phyloP scores from a whole-genome alignment of 2,797 vertebrate genomes.

The Okamejei kenojei region DNA sequence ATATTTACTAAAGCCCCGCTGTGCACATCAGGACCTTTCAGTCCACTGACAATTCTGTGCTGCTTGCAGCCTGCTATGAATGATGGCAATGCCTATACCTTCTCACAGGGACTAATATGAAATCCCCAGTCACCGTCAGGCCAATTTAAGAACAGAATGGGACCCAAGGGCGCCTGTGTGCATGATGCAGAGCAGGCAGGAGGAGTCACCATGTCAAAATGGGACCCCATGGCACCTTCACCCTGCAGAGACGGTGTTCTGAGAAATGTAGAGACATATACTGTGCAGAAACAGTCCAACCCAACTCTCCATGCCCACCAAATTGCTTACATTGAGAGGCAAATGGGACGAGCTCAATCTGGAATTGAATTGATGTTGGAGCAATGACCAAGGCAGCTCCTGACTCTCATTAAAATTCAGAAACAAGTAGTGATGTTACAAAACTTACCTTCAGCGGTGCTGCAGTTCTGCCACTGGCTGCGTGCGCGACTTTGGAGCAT shows the following conservation, averaged over 20 bases:
- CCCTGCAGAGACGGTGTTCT: neutral
- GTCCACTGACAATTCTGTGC: neutral
- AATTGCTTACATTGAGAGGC: too few relatives aligned
- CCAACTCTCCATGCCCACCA: too few relatives aligned
- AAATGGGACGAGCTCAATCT: too few relatives aligned
- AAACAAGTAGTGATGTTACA: too few relatives aligned
- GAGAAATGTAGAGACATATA: neutral
- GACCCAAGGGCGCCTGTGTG: neutral
- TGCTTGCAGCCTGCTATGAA: neutral
- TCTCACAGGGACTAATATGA: neutral
- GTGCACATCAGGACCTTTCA: neutral
- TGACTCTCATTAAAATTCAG: too few relatives aligned
- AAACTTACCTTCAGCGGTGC: too few relatives aligned
- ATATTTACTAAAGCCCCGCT: conserved; percentile 9
- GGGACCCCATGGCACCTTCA: neutral
- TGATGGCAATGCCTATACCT: conserved; percentile 4
- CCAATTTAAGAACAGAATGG: neutral
- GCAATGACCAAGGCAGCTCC: neutral
- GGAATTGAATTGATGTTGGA: neutral
- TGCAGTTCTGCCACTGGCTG: too few relatives aligned
- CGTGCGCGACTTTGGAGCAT: too few relatives aligned
- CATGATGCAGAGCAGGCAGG: neutral
- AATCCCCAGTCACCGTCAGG: neutral
- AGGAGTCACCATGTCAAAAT: neutral
- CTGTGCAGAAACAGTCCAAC: too few relatives aligned